A percentile compares a stretch with the other conserved stretches of the same genome.
phyloP scores from a whole-genome alignment of 2,888 invertebrate species.

The Poecilobothrus nobilitatus region DNA sequence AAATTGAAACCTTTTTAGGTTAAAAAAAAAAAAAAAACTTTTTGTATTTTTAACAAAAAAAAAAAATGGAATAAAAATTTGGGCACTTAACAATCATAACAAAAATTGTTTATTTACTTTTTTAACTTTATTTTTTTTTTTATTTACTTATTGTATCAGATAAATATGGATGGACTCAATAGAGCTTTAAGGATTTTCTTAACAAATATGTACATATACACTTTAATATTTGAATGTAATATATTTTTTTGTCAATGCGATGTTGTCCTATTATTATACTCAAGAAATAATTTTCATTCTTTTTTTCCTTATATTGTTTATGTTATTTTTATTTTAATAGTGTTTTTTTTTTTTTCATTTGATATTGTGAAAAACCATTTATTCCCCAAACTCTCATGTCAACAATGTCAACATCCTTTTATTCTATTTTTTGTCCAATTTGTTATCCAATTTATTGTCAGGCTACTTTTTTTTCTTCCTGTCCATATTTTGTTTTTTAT shows the following conservation, averaged over 20 bases:
- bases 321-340: too few species aligned
- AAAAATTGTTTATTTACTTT: constrained; percentile 6
- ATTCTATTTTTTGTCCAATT: constrained; percentile 1
- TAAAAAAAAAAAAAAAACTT: neutral
- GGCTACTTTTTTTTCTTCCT: neutral
- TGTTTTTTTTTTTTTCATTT: too few species aligned
- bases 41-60: too few species aligned
- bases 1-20: constrained; percentile 1
- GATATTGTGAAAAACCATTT: neutral
- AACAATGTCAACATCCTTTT: constrained; percentile 8
- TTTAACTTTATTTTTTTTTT: neutral
- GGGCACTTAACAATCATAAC: neutral
- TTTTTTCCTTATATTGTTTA: too few species aligned
- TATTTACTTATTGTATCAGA: neutral
- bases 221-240: too few species aligned
- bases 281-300: too few species aligned
- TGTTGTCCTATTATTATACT: too few species aligned
- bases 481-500: neutral
- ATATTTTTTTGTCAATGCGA: too few species aligned
- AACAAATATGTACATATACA: too few species aligned
- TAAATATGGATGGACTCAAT: constrained; percentile 1
- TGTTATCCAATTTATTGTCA: constrained; percentile 8
- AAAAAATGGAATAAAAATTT: too few species aligned
- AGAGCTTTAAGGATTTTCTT: neutral
- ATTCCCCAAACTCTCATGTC: constrained; percentile 10